Base-by-base conservation (phyloP, 2,888 invertebrate species). In the Lydus trimaculatus region DNA sequence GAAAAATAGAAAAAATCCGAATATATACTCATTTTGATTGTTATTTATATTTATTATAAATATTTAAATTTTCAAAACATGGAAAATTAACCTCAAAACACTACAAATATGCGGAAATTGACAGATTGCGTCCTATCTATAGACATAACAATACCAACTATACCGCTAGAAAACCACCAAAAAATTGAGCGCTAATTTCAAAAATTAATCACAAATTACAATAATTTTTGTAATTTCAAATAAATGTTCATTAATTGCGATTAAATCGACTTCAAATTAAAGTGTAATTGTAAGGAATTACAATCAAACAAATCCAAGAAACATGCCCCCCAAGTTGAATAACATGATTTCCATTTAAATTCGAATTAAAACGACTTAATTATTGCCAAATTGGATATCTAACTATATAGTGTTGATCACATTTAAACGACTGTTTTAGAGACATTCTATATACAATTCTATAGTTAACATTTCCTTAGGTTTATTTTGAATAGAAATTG, bases 401-500 rank as follows among this genome's bases (percentile, higher is more conserved):
- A n/a, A 1, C 36, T 36, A 36, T 36, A 36, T 3, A 36, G 1
- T 36, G 7, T 2, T 15, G 15, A 1, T 3, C 36, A 36, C 28
- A 9, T 36, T 36, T 36, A 11, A 15, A 4, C 13, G 15, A 15
- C 4, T 36, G 36, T 36, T 15, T 13, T 36, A 17, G 6, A 17
- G 43, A 17, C 43, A 43, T 43, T 43, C 17, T 9, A 25, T 9
- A 20, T 20, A 20, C 9, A 48, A 8, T 17, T 17, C 6, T 7
- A 25, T 25, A 23, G 25, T 56, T 56, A 56, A 56, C 56, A 56
- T 56, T 56, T 56, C 56, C 25, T 23, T 23, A 71, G 69, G 72
- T 70, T 73, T 69, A 75, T 75, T 72, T 71, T 73, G 73, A 75
- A 75, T 73, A 72, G 74, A 72, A 75, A 73, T 69, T 65, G 70